These are phyloP conservation scores for Poicephalus meyeri DNA, from an alignment of 2,113 vertebrate species.

Conservation along the genomic window DNA sequence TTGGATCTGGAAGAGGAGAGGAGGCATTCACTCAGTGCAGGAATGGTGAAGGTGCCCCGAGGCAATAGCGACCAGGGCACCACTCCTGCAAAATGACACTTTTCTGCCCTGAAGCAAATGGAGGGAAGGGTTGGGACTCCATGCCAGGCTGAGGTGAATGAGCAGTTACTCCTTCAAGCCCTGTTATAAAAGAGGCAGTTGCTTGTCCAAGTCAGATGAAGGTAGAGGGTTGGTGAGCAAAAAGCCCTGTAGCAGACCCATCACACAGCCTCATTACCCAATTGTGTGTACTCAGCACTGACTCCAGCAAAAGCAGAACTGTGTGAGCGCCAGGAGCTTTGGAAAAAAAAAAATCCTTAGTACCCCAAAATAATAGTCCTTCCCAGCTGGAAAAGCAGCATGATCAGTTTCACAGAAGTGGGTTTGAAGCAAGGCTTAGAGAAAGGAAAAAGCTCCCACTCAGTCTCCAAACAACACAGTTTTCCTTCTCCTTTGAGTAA, in stretches of 20 bases:
- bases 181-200: accelerated
- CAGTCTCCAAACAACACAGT: background rate
- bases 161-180: background rate
- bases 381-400: constrained; percentile 10
- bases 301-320: background rate
- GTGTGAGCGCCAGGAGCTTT: background rate
- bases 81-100: background rate
- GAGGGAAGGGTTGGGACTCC: background rate
- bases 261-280: background rate
- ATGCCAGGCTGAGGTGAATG: accelerated
- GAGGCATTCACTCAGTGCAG: accelerated
- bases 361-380: background rate
- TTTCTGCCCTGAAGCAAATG: accelerated
- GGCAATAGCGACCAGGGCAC: background rate
- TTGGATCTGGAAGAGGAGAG: background rate
- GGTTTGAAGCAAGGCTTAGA: background rate
- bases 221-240: background rate
- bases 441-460: background rate
- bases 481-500: constrained; percentile 10
- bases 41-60: background rate
- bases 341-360: background rate
- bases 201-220: background rate
- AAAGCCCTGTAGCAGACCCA: background rate
- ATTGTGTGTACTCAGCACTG: background rate
- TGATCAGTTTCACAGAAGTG: background rate